Percentiles rank a stretch among this genome's conserved stretches.
Evolutionary conservation across 2,888 invertebrate species (phyloP).

Genomic region (Catocala sponsa): DNA sequence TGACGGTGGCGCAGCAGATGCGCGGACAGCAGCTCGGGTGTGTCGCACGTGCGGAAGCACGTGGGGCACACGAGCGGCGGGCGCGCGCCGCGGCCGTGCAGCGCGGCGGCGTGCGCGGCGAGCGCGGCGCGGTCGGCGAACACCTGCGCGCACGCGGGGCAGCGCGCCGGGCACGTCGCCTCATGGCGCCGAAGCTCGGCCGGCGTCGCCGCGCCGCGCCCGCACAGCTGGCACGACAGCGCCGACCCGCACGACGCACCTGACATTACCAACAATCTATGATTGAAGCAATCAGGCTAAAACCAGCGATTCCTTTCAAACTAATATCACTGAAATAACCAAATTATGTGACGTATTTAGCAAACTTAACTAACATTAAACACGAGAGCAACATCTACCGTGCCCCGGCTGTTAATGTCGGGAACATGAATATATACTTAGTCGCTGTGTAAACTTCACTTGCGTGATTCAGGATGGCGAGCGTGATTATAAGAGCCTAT

Average conservation of each 20-base stretch:
- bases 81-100: constrained; percentile 43
- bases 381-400: too few relatives aligned
- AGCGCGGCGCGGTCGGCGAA: constrained; percentile 51
- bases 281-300: too few relatives aligned
- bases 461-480: too few relatives aligned
- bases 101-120: constrained; percentile 50
- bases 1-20: constrained; percentile 72
- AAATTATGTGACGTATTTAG: too few relatives aligned
- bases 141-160: constrained; percentile 34
- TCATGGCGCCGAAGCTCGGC: constrained; percentile 42
- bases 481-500: too few relatives aligned
- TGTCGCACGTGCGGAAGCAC: constrained; percentile 60
- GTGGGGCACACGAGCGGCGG: constrained; percentile 62
- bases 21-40: constrained; percentile 61
- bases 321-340: too few relatives aligned
- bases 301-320: too few relatives aligned
- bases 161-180: constrained; percentile 59
- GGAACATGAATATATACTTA: too few relatives aligned
- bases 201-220: constrained; percentile 39
- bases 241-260: constrained; percentile 40
- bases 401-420: too few relatives aligned
- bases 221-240: constrained; percentile 17
- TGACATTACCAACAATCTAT: background rate
- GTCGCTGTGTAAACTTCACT: too few relatives aligned
- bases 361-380: too few relatives aligned